Evolutionary conservation across 64 coral and sea anemone genomes (phyloP).

Genomic region (Montipora foliosa): DNA sequence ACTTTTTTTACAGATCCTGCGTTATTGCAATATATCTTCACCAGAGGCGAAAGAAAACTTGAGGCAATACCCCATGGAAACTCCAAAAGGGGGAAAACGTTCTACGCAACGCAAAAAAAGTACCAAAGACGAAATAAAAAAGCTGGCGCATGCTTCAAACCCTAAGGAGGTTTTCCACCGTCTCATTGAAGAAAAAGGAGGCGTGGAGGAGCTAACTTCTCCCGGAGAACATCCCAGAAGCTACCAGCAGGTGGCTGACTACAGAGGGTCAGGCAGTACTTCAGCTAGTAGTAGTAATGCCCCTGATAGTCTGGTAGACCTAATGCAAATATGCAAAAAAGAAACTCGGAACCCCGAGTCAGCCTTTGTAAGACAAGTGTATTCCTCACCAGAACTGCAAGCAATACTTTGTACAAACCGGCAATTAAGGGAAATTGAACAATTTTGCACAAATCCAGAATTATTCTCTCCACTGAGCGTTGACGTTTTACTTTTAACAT

Average conservation of each 20-base stretch:
- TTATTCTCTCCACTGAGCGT: neutral
- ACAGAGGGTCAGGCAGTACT: neutral
- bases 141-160: neutral
- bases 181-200: neutral
- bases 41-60: too few relatives aligned
- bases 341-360: neutral
- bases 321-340: conserved; percentile 2
- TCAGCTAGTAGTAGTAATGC: neutral
- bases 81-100: neutral
- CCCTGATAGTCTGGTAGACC: neutral
- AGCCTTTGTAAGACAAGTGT: neutral
- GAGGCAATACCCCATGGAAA: neutral
- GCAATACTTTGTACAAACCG: neutral
- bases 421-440: neutral
- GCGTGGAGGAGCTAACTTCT: neutral
- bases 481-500: conserved; percentile 11
- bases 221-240: neutral
- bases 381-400: neutral
- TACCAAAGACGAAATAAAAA: neutral
- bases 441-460: conserved; percentile 4
- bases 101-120: neutral
- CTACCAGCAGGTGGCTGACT: neutral
- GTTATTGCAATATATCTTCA: too few relatives aligned
- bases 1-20: too few relatives aligned
- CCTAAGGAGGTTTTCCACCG: neutral